These are phyloP conservation scores for Aix galericulata DNA, from an alignment of 2,113 vertebrate genomes.

Conservation along the genomic window DNA sequence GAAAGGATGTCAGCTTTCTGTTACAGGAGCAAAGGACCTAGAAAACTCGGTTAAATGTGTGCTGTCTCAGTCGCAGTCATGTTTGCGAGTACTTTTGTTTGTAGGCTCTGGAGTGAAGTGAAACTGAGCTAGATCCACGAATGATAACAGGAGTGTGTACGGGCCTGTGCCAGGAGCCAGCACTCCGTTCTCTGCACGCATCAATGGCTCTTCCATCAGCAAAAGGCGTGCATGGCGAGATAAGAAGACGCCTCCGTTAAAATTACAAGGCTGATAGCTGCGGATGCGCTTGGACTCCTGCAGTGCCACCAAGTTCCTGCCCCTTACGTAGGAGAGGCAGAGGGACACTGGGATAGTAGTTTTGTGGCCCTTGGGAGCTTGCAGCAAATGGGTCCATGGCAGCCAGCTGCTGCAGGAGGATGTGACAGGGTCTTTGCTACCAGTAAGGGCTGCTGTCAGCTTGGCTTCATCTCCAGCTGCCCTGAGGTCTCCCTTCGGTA, in stretches of 20 bases:
- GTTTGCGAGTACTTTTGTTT: not conserved
- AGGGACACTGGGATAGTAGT: not conserved
- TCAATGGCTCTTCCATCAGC: not conserved
- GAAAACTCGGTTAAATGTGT: not conserved
- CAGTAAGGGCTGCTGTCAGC: not conserved
- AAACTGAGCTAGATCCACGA: not conserved
- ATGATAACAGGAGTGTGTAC: not conserved
- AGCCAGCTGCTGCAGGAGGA: not conserved
- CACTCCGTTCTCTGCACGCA: not conserved
- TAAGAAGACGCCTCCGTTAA: not conserved
- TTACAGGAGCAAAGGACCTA: not conserved
- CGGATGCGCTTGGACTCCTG: fast-evolving
- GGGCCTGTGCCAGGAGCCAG: not conserved
- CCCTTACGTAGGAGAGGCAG: fast-evolving
- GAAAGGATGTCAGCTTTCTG: not conserved
- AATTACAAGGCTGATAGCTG: not conserved
- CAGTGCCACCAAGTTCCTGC: not conserved
- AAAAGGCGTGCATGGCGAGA: fast-evolving
- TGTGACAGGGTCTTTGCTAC: not conserved
- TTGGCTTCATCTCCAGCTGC: not conserved
- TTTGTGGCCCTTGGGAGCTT: not conserved
- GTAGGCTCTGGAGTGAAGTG: not conserved
- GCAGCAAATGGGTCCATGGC: not conserved
- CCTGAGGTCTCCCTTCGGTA: not conserved
- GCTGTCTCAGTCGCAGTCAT: not conserved